Evolutionary conservation across 2,113 vertebrate species (phyloP).

Genomic region (Dipodomys spectabilis): DNA sequence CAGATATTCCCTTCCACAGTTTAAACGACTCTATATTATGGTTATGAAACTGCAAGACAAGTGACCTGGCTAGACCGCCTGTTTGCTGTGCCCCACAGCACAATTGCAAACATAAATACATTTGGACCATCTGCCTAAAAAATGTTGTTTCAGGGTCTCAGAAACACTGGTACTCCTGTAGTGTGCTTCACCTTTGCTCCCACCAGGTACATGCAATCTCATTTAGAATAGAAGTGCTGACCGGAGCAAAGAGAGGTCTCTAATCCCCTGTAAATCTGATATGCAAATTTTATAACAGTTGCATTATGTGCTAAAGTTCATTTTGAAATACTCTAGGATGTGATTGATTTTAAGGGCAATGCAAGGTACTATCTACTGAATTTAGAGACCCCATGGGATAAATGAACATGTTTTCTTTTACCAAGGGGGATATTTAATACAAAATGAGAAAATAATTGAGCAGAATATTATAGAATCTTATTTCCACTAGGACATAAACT

Average conservation of each 20-base stretch:
- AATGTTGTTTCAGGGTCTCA: neutral
- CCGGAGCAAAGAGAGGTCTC: neutral
- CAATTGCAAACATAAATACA: neutral
- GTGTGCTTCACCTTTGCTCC: neutral
- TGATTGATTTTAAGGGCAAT: slow-evolving; percentile 71
- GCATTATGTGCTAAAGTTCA: slow-evolving; percentile 64
- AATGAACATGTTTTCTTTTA: slow-evolving; percentile 59
- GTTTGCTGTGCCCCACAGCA: neutral
- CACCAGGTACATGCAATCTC: neutral
- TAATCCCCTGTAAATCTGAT: slow-evolving; percentile 21
- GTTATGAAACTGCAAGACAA: slow-evolving; percentile 11
- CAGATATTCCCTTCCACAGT: neutral
- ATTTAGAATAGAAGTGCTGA: slow-evolving; percentile 44
- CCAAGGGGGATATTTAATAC: slow-evolving; percentile 34
- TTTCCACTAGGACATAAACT: slow-evolving; percentile 45
- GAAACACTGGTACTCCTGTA: neutral
- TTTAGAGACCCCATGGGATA: slow-evolving; percentile 32
- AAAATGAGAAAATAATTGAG: slow-evolving; percentile 50
- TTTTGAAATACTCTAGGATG: slow-evolving; percentile 50
- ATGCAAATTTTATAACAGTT: slow-evolving; percentile 60
- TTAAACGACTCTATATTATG: slow-evolving; percentile 9
- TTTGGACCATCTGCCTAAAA: slow-evolving; percentile 10
- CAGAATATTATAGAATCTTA: slow-evolving; percentile 52
- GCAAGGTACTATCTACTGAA: slow-evolving; percentile 37
- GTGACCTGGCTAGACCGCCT: neutral